A percentile compares a stretch with the other conserved stretches of the same genome.
Conservation (phyloP, 2,113 vertebrate genomes). For the Parus major region DNA sequence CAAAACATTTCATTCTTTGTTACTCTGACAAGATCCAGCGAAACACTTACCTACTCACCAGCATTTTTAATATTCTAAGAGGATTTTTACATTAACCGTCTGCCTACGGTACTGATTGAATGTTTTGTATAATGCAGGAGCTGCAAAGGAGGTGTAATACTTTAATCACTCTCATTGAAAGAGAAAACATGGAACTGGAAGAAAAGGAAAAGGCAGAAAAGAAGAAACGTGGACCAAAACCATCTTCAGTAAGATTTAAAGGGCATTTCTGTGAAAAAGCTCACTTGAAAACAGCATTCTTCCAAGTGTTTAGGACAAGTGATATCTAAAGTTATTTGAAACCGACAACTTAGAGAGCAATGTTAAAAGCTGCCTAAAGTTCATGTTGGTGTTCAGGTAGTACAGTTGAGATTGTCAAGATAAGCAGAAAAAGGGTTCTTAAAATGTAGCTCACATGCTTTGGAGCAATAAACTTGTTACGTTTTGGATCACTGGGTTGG, state of each 20-base stretch:
- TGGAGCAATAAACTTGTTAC: neutral
- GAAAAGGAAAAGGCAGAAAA: conserved; percentile 99
- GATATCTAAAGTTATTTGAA: neutral
- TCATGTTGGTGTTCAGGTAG: accelerated
- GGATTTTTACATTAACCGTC: neutral
- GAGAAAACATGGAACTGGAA: conserved; percentile 99
- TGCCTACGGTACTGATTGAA: neutral
- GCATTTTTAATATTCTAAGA: neutral
- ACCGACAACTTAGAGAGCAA: neutral
- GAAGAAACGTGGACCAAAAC: conserved; percentile 95
- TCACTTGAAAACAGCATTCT: neutral
- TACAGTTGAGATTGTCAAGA: neutral
- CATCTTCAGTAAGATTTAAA: conserved; percentile 68
- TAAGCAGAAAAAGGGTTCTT: neutral
- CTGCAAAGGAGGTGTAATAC: conserved; percentile 97
- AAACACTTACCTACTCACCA: neutral
- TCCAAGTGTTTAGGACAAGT: neutral
- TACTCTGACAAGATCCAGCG: neutral
- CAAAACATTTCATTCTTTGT: neutral
- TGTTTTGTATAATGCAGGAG: conserved; percentile 77
- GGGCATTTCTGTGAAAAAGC: neutral
- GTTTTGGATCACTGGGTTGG: neutral
- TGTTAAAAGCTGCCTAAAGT: neutral
- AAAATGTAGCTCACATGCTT: neutral
- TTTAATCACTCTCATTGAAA: conserved; percentile 95